These are phyloP conservation scores for Diglossa cyanea DNA, from an alignment of 2,797 vertebrate species.

Conservation along the genomic window DNA sequence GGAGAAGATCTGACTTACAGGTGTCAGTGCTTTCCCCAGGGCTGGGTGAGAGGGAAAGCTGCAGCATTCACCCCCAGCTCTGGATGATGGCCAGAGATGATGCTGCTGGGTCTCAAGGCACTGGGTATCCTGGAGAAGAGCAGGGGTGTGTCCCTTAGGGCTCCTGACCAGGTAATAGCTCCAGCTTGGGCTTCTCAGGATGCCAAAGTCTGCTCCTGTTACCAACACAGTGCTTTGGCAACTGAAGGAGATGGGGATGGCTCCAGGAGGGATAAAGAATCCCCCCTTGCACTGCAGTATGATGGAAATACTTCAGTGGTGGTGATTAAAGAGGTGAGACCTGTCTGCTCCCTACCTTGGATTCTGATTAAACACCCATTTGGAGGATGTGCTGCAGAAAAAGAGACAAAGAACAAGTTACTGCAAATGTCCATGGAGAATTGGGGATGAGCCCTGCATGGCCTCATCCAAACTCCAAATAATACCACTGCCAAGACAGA, in stretches of 20 bases:
- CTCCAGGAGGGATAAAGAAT: background rate
- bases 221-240: background rate
- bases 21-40: background rate
- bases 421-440: background rate
- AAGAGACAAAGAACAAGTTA: background rate
- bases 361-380: background rate
- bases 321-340: background rate
- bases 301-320: background rate
- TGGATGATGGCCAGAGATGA: background rate
- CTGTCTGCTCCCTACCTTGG: background rate
- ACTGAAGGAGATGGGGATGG: background rate
- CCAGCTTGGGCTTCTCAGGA: background rate
- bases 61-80: background rate
- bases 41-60: background rate
- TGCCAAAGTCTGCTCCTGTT: background rate
- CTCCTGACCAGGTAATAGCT: background rate
- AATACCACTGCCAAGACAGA: background rate
- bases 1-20: background rate
- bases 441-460: background rate
- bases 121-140: background rate
- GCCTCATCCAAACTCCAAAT: background rate
- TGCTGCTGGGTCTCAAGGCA: background rate
- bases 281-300: fast-evolving
- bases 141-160: fast-evolving
- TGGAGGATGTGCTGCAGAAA: background rate